A percentile compares a stretch with the other conserved stretches of the same genome.
phyloP scores from a whole-genome alignment of 2,888 invertebrate species.

The Timema cristinae region DNA sequence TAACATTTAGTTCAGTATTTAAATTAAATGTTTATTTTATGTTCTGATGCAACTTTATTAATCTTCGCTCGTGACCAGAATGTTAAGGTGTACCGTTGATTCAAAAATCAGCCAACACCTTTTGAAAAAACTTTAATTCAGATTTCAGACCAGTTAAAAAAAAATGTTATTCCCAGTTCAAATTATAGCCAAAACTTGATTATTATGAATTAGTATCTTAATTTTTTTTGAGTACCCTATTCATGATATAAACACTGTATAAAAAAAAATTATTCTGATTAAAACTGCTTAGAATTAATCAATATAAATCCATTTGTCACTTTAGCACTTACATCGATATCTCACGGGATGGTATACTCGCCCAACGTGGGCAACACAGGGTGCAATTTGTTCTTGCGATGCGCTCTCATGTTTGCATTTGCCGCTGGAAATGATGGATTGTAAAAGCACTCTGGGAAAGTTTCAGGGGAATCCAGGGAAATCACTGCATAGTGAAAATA shows the following conservation, averaged over 20 bases:
- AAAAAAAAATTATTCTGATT: too few relatives aligned
- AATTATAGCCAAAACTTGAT: background rate
- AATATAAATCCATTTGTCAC: background rate
- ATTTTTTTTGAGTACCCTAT: slow-evolving; percentile 8
- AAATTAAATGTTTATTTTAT: too few relatives aligned
- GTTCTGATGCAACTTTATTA: too few relatives aligned
- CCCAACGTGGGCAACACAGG: slow-evolving; percentile 96
- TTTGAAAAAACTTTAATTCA: too few relatives aligned
- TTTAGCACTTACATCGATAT: slow-evolving; percentile 62
- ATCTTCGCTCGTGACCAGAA: too few relatives aligned
- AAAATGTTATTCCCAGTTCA: too few relatives aligned
- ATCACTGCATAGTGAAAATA: slow-evolving; percentile 60
- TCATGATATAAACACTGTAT: background rate
- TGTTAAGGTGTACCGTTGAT: too few relatives aligned
- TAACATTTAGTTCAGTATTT: too few relatives aligned
- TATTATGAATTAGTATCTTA: slow-evolving; percentile 10
- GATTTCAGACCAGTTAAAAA: too few relatives aligned
- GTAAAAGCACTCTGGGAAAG: slow-evolving; percentile 95
- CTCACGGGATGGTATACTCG: slow-evolving; percentile 94
- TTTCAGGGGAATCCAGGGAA: slow-evolving; percentile 93
- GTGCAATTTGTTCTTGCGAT: slow-evolving; percentile 99
- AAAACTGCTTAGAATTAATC: too few relatives aligned
- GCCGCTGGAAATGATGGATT: slow-evolving; percentile 80
- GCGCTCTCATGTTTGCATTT: slow-evolving; percentile 88
- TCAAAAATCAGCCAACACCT: too few relatives aligned